Percentiles rank a stretch among this genome's conserved stretches.
phyloP scores from a whole-genome alignment of 1,140 invertebrate species.

The Littorina saxatilis region DNA sequence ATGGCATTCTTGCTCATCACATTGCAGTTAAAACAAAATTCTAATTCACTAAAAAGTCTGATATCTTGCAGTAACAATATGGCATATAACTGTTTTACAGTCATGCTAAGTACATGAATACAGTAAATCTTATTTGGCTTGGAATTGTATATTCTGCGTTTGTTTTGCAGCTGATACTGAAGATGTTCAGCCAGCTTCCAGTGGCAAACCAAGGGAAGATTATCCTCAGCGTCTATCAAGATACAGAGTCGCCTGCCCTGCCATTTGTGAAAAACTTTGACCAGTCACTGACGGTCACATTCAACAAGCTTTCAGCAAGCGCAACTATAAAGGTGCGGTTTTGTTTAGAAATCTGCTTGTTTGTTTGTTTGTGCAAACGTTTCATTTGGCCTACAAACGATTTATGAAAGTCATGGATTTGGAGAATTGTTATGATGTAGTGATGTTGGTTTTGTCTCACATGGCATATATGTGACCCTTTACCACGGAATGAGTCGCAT shows the following conservation, averaged over 20 bases:
- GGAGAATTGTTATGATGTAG: too few relatives aligned
- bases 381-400: neutral
- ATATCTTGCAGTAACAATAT: too few relatives aligned
- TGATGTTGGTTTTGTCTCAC: too few relatives aligned
- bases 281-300: conserved; percentile 23
- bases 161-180: conserved; percentile 16
- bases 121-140: too few relatives aligned
- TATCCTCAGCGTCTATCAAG: neutral
- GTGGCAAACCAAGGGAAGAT: neutral
- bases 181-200: neutral
- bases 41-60: too few relatives aligned
- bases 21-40: too few relatives aligned
- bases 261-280: neutral
- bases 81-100: too few relatives aligned
- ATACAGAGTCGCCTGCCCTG: neutral
- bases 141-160: neutral
- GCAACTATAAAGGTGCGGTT: neutral
- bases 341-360: neutral
- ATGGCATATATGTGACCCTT: too few relatives aligned
- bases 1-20: too few relatives aligned
- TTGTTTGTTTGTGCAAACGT: neutral
- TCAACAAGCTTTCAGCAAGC: conserved; percentile 30
- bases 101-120: too few relatives aligned
- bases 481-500: too few relatives aligned
- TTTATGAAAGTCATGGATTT: too few relatives aligned